Evolutionary conservation across 2,888 invertebrate genomes (phyloP).

Genomic region (Phengaris alcon): DNA sequence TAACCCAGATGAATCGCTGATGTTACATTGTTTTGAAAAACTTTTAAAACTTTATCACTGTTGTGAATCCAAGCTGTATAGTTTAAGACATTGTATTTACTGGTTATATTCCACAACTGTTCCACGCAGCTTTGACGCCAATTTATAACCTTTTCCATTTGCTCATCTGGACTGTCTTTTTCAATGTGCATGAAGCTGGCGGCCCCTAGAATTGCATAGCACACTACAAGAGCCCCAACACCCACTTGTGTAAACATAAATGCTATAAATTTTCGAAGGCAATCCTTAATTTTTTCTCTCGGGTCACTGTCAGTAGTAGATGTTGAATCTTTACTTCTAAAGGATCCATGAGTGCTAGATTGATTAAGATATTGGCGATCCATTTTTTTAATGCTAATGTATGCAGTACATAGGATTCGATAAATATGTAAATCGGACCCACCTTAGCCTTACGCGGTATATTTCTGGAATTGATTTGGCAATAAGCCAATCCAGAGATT

Average conservation of each 20-base stretch:
- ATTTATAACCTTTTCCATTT: slow-evolving; percentile 69
- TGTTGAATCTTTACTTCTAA: slow-evolving; percentile 83
- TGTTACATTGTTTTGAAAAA: slow-evolving; percentile 85
- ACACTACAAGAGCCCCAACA: slow-evolving; percentile 91
- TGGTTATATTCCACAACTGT: slow-evolving; percentile 84
- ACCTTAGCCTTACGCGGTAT: slow-evolving; percentile 44
- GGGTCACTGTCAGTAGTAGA: slow-evolving; percentile 83
- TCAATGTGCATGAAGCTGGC: slow-evolving; percentile 90
- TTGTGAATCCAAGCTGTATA: slow-evolving; percentile 80
- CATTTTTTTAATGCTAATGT: slow-evolving; percentile 46
- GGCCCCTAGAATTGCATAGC: slow-evolving; percentile 92
- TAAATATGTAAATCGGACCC: slow-evolving; percentile 39
- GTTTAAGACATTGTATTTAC: slow-evolving; percentile 84
- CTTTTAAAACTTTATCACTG: slow-evolving; percentile 80
- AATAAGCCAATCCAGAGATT: slow-evolving; percentile 56
- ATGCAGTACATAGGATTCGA: slow-evolving; percentile 32
- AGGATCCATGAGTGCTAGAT: slow-evolving; percentile 78
- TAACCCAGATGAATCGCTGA: slow-evolving; percentile 84
- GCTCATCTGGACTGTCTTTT: slow-evolving; percentile 77
- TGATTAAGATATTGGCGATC: slow-evolving; percentile 60
- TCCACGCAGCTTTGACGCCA: slow-evolving; percentile 80
- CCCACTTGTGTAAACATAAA: slow-evolving; percentile 97
- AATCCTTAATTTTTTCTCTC: slow-evolving; percentile 88
- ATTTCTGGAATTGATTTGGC: slow-evolving; percentile 66
- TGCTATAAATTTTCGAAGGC: slow-evolving; percentile 90